phyloP scores from a whole-genome alignment of 2,113 vertebrate species.

The Sylvilagus bachmani region DNA sequence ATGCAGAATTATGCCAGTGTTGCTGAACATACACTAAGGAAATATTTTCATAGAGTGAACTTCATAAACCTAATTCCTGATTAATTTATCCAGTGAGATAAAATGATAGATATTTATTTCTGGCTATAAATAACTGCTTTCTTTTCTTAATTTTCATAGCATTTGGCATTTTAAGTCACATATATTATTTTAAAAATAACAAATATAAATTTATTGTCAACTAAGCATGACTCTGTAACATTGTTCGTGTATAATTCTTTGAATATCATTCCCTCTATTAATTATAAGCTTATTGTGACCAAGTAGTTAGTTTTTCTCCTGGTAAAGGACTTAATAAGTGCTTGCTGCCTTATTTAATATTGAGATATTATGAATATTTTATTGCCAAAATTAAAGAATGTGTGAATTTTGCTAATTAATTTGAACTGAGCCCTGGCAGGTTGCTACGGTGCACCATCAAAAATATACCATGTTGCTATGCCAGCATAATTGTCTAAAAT shows the following conservation, averaged over 20 bases:
- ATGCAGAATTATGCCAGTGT: constrained; percentile 40
- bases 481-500: constrained; percentile 47
- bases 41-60: constrained; percentile 16
- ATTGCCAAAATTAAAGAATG: constrained; percentile 69
- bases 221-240: not conserved
- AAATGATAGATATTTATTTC: constrained; percentile 15
- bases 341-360: constrained; percentile 64
- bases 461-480: constrained; percentile 46
- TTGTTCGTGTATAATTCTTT: constrained; percentile 32
- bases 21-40: constrained; percentile 6
- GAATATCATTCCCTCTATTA: not conserved
- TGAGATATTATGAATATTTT: constrained; percentile 64
- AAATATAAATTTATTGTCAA: not conserved
- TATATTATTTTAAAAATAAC: constrained; percentile 26
- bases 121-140: not conserved
- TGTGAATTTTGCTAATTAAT: constrained; percentile 69
- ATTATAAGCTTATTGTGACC: not conserved
- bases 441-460: constrained; percentile 8
- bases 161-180: constrained; percentile 36
- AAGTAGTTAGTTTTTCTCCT: constrained; percentile 49
- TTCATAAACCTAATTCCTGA: constrained; percentile 43
- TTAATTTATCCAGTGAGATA: constrained; percentile 27
- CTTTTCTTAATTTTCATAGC: constrained; percentile 52
- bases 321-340: constrained; percentile 10
- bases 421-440: constrained; percentile 45